These are phyloP conservation scores for Melitaea cinxia DNA, from an alignment of 1,140 invertebrate genomes.

Conservation along the genomic window DNA sequence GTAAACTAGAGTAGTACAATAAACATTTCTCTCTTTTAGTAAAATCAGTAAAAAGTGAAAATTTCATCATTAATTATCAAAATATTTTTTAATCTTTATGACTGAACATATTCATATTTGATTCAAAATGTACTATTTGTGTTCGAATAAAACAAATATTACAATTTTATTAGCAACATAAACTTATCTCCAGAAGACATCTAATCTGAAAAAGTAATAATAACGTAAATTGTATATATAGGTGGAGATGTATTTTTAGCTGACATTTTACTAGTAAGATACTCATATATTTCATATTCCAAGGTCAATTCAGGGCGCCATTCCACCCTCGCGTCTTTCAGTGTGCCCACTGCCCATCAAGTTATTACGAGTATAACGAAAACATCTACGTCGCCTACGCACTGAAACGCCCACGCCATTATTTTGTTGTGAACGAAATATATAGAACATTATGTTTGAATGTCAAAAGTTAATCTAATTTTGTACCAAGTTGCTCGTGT, in stretches of 20 bases:
- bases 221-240: too few relatives aligned
- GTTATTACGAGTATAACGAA: constrained; percentile 12
- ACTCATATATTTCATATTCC: background rate
- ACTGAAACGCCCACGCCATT: constrained; percentile 16
- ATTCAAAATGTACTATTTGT: background rate
- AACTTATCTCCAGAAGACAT: too few relatives aligned
- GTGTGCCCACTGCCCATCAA: background rate
- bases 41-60: constrained; percentile 52
- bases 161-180: too few relatives aligned
- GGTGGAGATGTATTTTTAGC: too few relatives aligned
- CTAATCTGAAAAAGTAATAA: too few relatives aligned
- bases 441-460: constrained; percentile 10
- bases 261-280: background rate
- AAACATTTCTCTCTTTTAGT: constrained; percentile 63
- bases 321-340: constrained; percentile 13
- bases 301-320: constrained; percentile 9
- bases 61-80: constrained; percentile 57
- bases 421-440: constrained; percentile 15
- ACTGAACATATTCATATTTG: background rate
- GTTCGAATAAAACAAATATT: too few relatives aligned
- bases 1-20: constrained; percentile 41
- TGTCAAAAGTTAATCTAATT: constrained; percentile 18
- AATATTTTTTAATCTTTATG: background rate
- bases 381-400: constrained; percentile 24
- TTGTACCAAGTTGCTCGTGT: background rate